These are phyloP conservation scores for Poecile atricapillus DNA, from an alignment of 2,113 vertebrate species.

Conservation along the genomic window DNA sequence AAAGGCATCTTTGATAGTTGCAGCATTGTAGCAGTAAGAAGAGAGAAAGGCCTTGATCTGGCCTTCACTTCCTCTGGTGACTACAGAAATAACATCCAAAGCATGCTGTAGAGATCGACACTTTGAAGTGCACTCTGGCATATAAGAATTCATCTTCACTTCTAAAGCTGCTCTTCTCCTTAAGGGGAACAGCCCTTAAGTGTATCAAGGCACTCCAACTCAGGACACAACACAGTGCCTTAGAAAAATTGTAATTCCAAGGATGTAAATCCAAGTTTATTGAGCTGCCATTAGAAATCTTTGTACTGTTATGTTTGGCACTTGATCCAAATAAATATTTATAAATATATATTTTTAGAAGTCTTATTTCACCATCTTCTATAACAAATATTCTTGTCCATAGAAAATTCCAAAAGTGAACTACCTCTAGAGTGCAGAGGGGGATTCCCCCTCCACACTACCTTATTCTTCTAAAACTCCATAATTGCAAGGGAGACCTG, in stretches of 20 bases:
- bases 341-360: conserved; percentile 67
- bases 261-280: conserved; percentile 74
- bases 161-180: conserved; percentile 32
- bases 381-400: conserved; percentile 76
- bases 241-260: conserved; percentile 72
- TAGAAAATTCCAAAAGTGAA: conserved; percentile 69
- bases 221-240: conserved; percentile 62
- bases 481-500: conserved; percentile 93
- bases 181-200: conserved; percentile 30
- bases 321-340: conserved; percentile 81
- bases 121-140: conserved; percentile 87
- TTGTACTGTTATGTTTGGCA: conserved; percentile 69
- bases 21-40: conserved; percentile 88
- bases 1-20: conserved; percentile 84
- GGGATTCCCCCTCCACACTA: conserved; percentile 86
- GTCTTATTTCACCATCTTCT: conserved; percentile 68
- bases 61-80: conserved; percentile 87
- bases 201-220: conserved; percentile 45
- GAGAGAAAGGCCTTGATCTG: conserved; percentile 87
- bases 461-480: conserved; percentile 84
- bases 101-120: conserved; percentile 91
- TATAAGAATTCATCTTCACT: conserved; percentile 83
- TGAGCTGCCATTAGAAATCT: conserved; percentile 71
- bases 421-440: conserved; percentile 78
- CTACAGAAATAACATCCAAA: conserved; percentile 84